Conservation (phyloP, 2,888 invertebrate species). For the Hirtodrosophila duncani region DNA sequence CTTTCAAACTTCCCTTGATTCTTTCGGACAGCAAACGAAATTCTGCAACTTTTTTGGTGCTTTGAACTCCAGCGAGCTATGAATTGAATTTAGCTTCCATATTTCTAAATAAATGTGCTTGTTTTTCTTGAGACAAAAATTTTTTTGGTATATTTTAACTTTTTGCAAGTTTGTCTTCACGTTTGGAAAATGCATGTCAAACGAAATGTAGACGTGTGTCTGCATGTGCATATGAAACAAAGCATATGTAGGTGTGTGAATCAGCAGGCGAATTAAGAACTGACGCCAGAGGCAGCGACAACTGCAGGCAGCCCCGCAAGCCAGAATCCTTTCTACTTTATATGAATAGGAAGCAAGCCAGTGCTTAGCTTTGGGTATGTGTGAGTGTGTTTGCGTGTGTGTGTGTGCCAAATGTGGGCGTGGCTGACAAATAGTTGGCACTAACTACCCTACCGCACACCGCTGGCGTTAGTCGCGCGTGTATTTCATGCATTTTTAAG, state of each 20-base stretch:
- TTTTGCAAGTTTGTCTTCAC: constrained; percentile 3
- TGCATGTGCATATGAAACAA: constrained; percentile 8
- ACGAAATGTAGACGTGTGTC: constrained; percentile 18
- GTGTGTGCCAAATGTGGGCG: constrained; percentile 21
- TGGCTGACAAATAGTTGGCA: constrained; percentile 45
- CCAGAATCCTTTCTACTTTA: not conserved
- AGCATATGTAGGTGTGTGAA: not conserved
- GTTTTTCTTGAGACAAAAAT: too few relatives aligned
- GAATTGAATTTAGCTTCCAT: too few relatives aligned
- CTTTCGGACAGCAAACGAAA: too few relatives aligned
- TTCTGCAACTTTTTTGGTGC: too few relatives aligned
- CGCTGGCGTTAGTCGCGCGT: constrained; percentile 26
- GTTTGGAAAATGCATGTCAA: constrained; percentile 26
- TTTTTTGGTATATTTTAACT: constrained; percentile 3
- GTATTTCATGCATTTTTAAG: constrained; percentile 62
- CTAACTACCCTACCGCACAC: too few relatives aligned
- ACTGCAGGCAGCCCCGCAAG: constrained; percentile 10
- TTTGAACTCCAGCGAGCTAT: too few relatives aligned
- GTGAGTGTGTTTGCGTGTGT: not conserved
- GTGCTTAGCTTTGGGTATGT: not conserved
- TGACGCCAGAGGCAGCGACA: constrained; percentile 26
- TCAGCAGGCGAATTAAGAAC: constrained; percentile 30
- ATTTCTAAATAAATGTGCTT: too few relatives aligned
- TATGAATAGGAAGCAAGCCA: not conserved
- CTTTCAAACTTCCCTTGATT: too few relatives aligned